Conservation (phyloP, 2,113 vertebrate species). For the Aramus guarauna region DNA sequence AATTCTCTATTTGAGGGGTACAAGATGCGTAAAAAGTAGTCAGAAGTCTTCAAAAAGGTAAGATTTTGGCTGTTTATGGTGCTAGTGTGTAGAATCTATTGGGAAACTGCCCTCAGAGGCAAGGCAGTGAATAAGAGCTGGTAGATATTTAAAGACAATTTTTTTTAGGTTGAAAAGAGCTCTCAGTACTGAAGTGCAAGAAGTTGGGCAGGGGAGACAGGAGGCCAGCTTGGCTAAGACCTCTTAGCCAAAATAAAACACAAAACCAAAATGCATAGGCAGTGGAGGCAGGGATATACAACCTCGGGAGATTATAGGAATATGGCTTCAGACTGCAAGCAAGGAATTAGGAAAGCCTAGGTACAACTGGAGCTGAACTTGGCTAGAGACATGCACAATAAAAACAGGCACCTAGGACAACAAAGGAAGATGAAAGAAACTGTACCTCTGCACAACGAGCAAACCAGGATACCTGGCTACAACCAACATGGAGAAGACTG, state of each 20-base stretch:
- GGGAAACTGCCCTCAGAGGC: background rate
- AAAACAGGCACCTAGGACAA: background rate
- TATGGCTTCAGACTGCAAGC: background rate
- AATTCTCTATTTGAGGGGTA: background rate
- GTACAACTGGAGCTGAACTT: background rate
- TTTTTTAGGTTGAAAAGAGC: background rate
- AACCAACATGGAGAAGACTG: no score
- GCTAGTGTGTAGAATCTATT: background rate
- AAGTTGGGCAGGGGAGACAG: background rate
- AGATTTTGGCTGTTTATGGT: background rate
- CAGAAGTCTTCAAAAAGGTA: background rate
- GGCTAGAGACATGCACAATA: background rate
- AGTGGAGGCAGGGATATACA: background rate
- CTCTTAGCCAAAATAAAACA: background rate
- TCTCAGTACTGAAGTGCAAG: background rate
- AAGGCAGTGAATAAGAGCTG: background rate
- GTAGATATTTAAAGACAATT: background rate
- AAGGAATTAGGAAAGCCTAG: background rate
- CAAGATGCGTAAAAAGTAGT: background rate
- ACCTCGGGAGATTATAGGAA: background rate
- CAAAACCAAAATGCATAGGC: background rate
- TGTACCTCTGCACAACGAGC: background rate
- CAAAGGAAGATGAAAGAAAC: background rate
- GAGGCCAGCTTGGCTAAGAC: background rate
- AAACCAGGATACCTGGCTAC: background rate